phyloP scores from a whole-genome alignment of 2,797 vertebrate species.

The Smutsia gigantea region DNA sequence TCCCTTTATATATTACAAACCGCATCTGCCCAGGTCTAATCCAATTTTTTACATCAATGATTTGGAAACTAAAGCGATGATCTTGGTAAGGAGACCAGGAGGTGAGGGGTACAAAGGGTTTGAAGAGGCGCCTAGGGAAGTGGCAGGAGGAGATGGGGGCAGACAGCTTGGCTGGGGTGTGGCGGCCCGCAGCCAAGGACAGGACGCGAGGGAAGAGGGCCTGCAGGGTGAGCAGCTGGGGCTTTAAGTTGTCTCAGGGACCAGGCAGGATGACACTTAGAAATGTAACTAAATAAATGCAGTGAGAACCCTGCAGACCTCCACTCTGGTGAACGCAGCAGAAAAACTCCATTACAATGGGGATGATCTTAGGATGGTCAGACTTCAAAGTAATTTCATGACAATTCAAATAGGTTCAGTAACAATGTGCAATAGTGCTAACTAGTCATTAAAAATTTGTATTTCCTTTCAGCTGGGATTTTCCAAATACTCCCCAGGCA shows the following conservation, averaged over 20 bases:
- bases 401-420: neutral
- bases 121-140: neutral
- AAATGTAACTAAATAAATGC: neutral
- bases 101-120: neutral
- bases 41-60: neutral
- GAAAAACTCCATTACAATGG: neutral
- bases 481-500: slow-evolving; percentile 57
- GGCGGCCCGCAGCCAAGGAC: neutral
- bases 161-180: neutral
- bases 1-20: neutral
- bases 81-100: neutral
- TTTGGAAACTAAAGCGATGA: neutral
- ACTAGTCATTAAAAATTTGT: slow-evolving; percentile 47
- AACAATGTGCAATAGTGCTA: neutral
- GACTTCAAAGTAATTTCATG: neutral
- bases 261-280: neutral
- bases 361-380: neutral
- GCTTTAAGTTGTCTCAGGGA: neutral
- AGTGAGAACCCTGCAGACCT: neutral
- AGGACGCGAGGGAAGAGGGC: neutral
- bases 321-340: neutral
- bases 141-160: neutral
- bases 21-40: neutral
- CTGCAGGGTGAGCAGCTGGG: neutral
- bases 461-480: slow-evolving; percentile 39